phyloP scores from a whole-genome alignment of 2,888 invertebrate species.

The Leucania comma region DNA sequence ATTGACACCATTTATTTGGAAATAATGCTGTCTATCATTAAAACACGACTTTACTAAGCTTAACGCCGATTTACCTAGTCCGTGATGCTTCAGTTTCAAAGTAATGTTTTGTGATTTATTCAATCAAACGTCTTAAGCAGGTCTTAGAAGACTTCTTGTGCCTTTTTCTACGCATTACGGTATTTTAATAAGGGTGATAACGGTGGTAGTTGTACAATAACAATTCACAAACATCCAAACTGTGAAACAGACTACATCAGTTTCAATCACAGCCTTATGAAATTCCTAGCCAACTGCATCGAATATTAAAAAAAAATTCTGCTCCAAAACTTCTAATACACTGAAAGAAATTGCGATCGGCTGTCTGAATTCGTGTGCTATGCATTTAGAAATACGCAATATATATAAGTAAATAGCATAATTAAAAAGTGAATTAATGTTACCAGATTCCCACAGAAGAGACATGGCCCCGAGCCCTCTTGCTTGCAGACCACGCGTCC shows the following conservation, averaged over 20 bases:
- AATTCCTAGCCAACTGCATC: background rate
- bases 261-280: background rate
- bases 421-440: slow-evolving; percentile 40
- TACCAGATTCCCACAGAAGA: slow-evolving; percentile 97
- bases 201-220: background rate
- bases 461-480: slow-evolving; percentile 99
- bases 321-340: background rate
- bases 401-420: background rate
- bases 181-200: background rate
- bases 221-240: background rate
- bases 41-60: background rate
- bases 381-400: background rate
- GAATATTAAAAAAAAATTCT: background rate
- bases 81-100: background rate
- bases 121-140: background rate
- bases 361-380: background rate
- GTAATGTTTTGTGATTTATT: background rate
- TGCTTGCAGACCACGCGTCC: slow-evolving; percentile 98
- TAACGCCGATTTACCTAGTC: background rate
- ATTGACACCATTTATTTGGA: background rate
- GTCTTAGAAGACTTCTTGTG: background rate
- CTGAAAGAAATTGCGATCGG: background rate
- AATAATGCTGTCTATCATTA: background rate
- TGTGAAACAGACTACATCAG: background rate
- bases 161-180: background rate